Evolutionary conservation across 2,888 invertebrate species (phyloP), one percentile per base, ranked within the genome.

Genomic region (Tyria jacobaeae): DNA sequence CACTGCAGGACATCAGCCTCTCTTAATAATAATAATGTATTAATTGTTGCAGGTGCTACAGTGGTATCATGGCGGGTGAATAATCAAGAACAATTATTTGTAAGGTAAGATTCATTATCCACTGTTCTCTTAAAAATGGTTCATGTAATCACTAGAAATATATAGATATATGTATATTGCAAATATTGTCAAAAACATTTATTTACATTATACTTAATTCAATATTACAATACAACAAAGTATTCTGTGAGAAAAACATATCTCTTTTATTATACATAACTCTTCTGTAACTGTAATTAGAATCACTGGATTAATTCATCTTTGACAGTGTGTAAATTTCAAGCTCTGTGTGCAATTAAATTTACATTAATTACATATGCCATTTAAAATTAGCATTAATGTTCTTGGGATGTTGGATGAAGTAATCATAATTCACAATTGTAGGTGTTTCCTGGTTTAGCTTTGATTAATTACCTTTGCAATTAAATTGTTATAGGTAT

Each of bases 11-110:
- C n/a, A n/a, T n/a, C n/a, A n/a, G n/a, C n/a, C n/a, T n/a, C n/a
- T n/a, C n/a, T n/a, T n/a, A n/a, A n/a, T n/a, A n/a, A n/a, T n/a
- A n/a, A 50, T 24, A 37, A 15, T 9, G 35, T 5, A 41, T 44
- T 47, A 34, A 68, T 82, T 82, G 81, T 95, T 95, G 66, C 91
- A 99, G 99, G 99, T 90, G 98, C 99, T 73, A 99, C 99, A 62
- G 97, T 99, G 73, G 98, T 98, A 75, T 99, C 99, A 86, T 99
- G 99, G 99, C 95, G 98, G 83, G 98, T 98, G 70, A 97, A 98
- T 92, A 99, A 98, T 93, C 98, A 98, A 92, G 99, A 99, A 91
- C 98, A 98, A 89, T 95, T 99, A 87, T 99, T 99, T 95, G 98
- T 99, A 83, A 99, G 98, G 98, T 98, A 95, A 95, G 95, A 66